Percentiles rank a stretch among this genome's conserved stretches.
Conservation (phyloP, 2,113 vertebrate species). For the Petrocephalus zakoni region DNA sequence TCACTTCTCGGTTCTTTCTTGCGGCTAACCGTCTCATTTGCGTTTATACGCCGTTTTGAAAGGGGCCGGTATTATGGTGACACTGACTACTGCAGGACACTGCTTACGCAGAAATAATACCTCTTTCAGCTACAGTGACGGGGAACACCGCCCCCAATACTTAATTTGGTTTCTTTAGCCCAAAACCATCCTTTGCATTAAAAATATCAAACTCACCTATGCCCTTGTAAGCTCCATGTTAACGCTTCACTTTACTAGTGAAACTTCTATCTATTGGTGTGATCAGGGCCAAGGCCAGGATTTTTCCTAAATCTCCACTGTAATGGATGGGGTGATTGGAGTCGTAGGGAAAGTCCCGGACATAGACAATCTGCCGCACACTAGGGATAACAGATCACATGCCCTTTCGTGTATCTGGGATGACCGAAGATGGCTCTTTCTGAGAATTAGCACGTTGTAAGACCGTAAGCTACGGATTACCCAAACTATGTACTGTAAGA, state of each 20-base stretch:
- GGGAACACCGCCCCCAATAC: neutral
- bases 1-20: neutral
- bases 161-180: too few species aligned
- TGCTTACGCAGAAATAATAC: neutral
- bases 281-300: too few species aligned
- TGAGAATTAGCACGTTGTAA: neutral
- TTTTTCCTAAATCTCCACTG: too few species aligned
- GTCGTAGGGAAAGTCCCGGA: too few species aligned
- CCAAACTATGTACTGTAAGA: neutral
- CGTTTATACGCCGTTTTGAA: neutral
- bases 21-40: neutral
- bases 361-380: neutral
- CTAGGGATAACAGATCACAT: neutral
- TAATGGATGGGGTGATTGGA: too few species aligned
- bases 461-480: neutral
- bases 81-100: neutral
- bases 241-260: neutral
- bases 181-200: too few species aligned
- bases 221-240: neutral
- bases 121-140: neutral
- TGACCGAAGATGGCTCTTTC: neutral
- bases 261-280: neutral
- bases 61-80: neutral
- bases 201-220: neutral
- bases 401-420: neutral